Conservation (phyloP, 2,797 vertebrate genomes). For the Garrulus glandarius region DNA sequence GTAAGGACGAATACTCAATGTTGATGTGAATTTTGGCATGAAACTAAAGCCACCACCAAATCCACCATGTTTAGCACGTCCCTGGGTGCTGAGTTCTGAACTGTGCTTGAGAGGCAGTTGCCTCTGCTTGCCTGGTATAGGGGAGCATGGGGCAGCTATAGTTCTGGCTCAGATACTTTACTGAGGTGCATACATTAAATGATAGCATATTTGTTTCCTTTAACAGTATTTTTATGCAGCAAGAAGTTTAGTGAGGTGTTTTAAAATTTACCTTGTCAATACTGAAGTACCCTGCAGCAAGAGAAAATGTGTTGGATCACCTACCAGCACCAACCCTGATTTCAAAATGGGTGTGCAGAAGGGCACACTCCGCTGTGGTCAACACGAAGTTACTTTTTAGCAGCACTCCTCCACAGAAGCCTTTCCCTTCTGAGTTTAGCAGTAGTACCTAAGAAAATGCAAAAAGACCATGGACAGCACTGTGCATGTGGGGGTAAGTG, state of each 20-base stretch:
- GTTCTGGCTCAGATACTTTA: background rate
- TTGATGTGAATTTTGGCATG: background rate
- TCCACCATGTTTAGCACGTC: background rate
- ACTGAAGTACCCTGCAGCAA: background rate
- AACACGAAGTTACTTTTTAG: constrained; percentile 79
- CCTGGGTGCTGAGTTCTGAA: background rate
- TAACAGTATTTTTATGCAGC: background rate
- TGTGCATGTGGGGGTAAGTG: background rate
- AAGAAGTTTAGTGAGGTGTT: background rate
- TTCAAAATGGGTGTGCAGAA: constrained; percentile 12
- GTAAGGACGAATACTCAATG: background rate
- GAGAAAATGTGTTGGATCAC: background rate
- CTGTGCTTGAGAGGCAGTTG: rapidly evolving
- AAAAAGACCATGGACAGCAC: background rate
- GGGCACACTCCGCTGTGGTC: constrained; percentile 82
- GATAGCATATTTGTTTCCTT: background rate
- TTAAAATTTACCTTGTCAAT: background rate
- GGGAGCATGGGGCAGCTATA: background rate
- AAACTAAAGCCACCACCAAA: background rate
- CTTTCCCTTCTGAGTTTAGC: constrained; percentile 60
- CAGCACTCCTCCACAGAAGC: constrained; percentile 83
- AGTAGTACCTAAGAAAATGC: constrained; percentile 78
- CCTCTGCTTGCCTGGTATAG: background rate
- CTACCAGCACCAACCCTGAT: constrained; percentile 72
- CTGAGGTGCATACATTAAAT: background rate